phyloP scores from a whole-genome alignment of 2,888 invertebrate species.

The Diarsia rubi region DNA sequence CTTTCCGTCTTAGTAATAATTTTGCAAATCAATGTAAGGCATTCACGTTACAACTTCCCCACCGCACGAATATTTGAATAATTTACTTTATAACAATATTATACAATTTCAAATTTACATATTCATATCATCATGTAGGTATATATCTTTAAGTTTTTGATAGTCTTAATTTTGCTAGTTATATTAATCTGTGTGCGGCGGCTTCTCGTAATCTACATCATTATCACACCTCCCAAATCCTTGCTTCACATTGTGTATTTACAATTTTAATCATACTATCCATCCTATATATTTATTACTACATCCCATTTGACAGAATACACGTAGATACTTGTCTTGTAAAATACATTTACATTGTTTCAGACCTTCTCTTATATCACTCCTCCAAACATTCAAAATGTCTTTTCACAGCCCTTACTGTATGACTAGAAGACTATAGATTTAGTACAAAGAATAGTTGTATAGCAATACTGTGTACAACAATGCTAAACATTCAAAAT shows the following conservation, averaged over 20 bases:
- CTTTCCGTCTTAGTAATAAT: slow-evolving; percentile 47
- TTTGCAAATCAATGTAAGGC: slow-evolving; percentile 58
- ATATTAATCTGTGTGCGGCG: slow-evolving; percentile 43
- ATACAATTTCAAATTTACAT: slow-evolving; percentile 35
- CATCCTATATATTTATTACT: slow-evolving; percentile 55
- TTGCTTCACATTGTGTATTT: slow-evolving; percentile 44
- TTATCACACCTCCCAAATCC: slow-evolving; percentile 54
- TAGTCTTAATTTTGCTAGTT: slow-evolving; percentile 32
- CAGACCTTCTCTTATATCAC: slow-evolving; percentile 49
- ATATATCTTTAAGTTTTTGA: slow-evolving; percentile 17
- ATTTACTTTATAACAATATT: slow-evolving; percentile 22
- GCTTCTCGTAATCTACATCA: slow-evolving; percentile 33
- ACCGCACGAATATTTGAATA: slow-evolving; percentile 42
- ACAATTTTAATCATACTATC: slow-evolving; percentile 38
- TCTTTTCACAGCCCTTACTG: slow-evolving; percentile 88
- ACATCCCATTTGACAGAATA: slow-evolving; percentile 59
- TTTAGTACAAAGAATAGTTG: slow-evolving; percentile 57
- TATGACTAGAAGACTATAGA: slow-evolving; percentile 85
- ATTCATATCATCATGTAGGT: slow-evolving; percentile 21
- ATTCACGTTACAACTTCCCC: slow-evolving; percentile 52
- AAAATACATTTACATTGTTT: slow-evolving; percentile 45
- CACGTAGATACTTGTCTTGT: slow-evolving; percentile 46
- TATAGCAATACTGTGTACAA: slow-evolving; percentile 43
- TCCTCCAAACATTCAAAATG: slow-evolving; percentile 68
- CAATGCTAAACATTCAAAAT: slow-evolving; percentile 47